Base-by-base conservation (phyloP, 1,140 invertebrate species). In the Neodiprion virginianus region DNA sequence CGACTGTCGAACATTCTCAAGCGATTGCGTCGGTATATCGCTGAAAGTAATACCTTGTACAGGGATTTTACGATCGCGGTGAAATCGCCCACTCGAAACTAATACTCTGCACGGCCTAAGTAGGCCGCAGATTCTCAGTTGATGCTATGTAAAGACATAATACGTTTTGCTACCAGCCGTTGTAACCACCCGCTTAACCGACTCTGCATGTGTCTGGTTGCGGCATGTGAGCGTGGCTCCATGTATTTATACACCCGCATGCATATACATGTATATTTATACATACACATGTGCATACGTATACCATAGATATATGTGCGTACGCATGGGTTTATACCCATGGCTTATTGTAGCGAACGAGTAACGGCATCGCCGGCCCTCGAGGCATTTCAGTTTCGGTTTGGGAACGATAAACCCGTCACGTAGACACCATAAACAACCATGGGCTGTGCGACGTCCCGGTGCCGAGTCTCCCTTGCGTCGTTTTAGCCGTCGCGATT, bases 141-240 rank as follows among this genome's bases (percentile, higher is more conserved):
- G 28, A 40, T 40, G 28, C 28, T 40, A 40, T 40, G 28, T 40
- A 40, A 40, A 40, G 28, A 40, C 28, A 40, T 40, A 40, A 40
- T 40, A 40, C 28, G 28, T 40, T 40, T 40, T 1, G 28, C 28
- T 40, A 40, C 28, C 28, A 40, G 28, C 28, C 28, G 28, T 40
- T 78, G 79, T 81, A 79, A 79, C 79, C 78, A 76, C 74, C 77
- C 71, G 78, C 79, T 82, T 79, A 79, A 79, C 76, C 77, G 67
- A 77, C 69, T 67, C 48, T 12, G 67, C 40, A 14, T 17, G 66
- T 68, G 17, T 21, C 17, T 67, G 14, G 53, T 48, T 10, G 47
- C 47, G 40, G 69, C 61, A 66, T 73, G 49, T 67, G 53, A 67
- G 67, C 72, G 21, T 61, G 72, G 40, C 17, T 68, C 10, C 14